Percentiles rank a stretch among this genome's conserved stretches.
Conservation (phyloP, 2,113 vertebrate species). For the Mormoops blainvillei region DNA sequence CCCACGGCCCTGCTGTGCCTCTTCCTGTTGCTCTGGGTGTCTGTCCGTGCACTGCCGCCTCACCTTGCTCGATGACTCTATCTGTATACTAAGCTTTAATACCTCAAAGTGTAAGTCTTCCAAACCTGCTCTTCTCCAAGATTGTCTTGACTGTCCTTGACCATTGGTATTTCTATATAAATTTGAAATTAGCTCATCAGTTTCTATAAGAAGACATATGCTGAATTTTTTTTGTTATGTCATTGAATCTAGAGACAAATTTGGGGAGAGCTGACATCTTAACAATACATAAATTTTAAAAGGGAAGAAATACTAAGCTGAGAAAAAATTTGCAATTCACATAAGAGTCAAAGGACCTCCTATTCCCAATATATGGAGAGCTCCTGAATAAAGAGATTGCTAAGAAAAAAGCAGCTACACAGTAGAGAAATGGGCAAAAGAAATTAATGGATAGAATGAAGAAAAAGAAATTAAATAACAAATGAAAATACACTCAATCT, state of each 20-base stretch:
- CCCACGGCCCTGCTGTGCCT: background rate
- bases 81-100: background rate
- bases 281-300: background rate
- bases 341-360: background rate
- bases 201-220: background rate
- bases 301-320: background rate
- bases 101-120: background rate
- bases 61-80: background rate
- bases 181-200: background rate
- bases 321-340: slow-evolving; percentile 8
- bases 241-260: background rate
- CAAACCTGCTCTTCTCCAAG: background rate
- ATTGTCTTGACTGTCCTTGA: background rate
- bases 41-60: background rate
- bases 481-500: background rate
- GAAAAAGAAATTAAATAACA: background rate
- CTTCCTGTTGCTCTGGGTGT: background rate
- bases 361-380: background rate
- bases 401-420: background rate
- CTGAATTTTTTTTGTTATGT: background rate
- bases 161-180: background rate
- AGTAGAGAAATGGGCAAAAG: background rate
- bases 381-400: background rate
- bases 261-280: background rate
- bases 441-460: background rate